Base-by-base conservation (phyloP, 1,140 invertebrate genomes). In the Cephus cinctus region DNA sequence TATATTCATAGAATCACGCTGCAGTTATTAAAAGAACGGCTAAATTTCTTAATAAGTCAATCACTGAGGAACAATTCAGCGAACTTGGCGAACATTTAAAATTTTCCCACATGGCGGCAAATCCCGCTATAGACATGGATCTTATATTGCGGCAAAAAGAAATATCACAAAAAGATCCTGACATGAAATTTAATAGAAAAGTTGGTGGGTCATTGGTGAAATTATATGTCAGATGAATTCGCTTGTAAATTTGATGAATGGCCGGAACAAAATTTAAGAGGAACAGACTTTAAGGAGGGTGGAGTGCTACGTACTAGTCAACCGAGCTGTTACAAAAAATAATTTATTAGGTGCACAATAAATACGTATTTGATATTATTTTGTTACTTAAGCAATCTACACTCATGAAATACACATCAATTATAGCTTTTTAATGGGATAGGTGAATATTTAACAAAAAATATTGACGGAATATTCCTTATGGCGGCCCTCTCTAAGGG, bases 121-220 rank as follows among this genome's bases (percentile, higher is more conserved):
- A 91, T 65, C 75, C 78, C 36, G 82, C 82, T 2, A 80, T 86
- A 0, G 88, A 89, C 61, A 61, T 85, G 47, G 81, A 84, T 48
- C 74, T 78, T 5, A 71, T 86, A 11, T 60, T 86, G 2, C 75
- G 80, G 31, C 75, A 73, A 11, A 76, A 75, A 4, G 67, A n/a
- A n/a, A n/a, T n/a, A n/a, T n/a, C n/a, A n/a, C n/a, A n/a, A n/a
- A n/a, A 58, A 23, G 59, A 79, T 25, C 76, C 76, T 2, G 72
- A 80, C 9, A 58, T 78, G 0, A 80, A 79, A 56, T 87, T 89
- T 57, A 88, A 88, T 42, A 77, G 87, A 21, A 87, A 86, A 61
- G 88, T 78, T 85, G 64, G 83, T 88, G 36, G 88, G 88, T 0
- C 87, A 89, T 63, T 89, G 87, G 83, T 84, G 85, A 52, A 87